Percentiles rank a stretch among this genome's conserved stretches.
phyloP scores from a whole-genome alignment of 2,113 vertebrate species.

The Probosciger aterrimus region DNA sequence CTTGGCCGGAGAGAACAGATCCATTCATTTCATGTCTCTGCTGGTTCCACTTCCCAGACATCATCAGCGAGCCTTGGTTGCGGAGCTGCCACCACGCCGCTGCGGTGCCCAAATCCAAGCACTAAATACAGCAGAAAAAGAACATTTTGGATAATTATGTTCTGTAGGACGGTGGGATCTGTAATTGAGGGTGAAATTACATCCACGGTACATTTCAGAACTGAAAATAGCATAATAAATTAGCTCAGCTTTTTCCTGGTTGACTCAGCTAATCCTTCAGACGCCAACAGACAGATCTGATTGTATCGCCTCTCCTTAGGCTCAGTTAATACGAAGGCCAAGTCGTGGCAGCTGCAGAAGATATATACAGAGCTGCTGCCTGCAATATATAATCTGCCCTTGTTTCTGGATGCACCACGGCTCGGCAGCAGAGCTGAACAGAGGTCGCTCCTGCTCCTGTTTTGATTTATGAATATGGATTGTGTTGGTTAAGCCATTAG shows the following conservation, averaged over 20 bases:
- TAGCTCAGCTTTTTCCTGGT: slow-evolving; percentile 33
- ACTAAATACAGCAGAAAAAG: accelerated
- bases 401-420: background rate
- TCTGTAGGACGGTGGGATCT: background rate
- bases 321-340: slow-evolving; percentile 7
- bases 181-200: slow-evolving; percentile 38
- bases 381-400: slow-evolving; percentile 11
- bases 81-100: background rate
- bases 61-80: background rate
- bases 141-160: background rate
- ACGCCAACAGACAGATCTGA: background rate
- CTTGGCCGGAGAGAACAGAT: background rate
- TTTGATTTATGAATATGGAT: slow-evolving; percentile 43
- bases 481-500: slow-evolving; percentile 42
- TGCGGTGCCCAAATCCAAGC: background rate
- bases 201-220: background rate
- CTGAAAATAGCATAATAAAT: slow-evolving; percentile 20
- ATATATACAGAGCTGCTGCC: background rate
- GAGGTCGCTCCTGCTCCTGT: background rate
- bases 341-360: slow-evolving; percentile 13
- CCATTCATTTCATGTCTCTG: background rate
- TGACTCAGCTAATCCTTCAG: slow-evolving; percentile 57
- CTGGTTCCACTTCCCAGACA: background rate
- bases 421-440: background rate
- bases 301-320: slow-evolving; percentile 27